Evolutionary conservation across 2,888 invertebrate genomes (phyloP).

Genomic region (Darwinula stevensoni): DNA sequence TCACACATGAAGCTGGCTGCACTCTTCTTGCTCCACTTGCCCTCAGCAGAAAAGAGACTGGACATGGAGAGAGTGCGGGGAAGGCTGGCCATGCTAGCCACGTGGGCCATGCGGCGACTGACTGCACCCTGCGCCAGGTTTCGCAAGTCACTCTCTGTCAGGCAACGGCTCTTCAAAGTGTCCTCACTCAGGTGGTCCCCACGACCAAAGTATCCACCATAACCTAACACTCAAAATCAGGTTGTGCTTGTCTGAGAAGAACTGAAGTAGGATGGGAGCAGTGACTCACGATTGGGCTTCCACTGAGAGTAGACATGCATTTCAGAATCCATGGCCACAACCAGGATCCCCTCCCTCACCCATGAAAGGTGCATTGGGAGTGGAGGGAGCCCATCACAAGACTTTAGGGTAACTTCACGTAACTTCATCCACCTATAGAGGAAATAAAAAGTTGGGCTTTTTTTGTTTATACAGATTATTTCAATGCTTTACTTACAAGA

Average conservation of each 20-base stretch:
- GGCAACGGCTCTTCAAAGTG: constrained; percentile 11
- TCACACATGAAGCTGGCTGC: too few relatives aligned
- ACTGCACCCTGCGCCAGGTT: constrained; percentile 11
- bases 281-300: too few relatives aligned
- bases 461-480: too few relatives aligned
- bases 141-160: constrained; percentile 13
- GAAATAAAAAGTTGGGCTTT: too few relatives aligned
- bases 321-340: constrained; percentile 97
- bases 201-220: neutral
- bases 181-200: constrained; percentile 6
- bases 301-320: constrained; percentile 99
- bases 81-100: constrained; percentile 11
- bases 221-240: too few relatives aligned
- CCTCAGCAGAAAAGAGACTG: too few relatives aligned
- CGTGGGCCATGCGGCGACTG: constrained; percentile 10
- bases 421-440: constrained; percentile 80
- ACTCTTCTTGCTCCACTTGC: too few relatives aligned
- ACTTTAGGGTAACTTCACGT: constrained; percentile 57
- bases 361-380: constrained; percentile 96
- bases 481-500: too few relatives aligned
- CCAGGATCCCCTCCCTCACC: constrained; percentile 89
- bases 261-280: too few relatives aligned
- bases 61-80: neutral
- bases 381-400: constrained; percentile 83
- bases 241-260: too few relatives aligned